Conservation (phyloP, 1,140 invertebrate genomes). For the Penaeus indicus region DNA sequence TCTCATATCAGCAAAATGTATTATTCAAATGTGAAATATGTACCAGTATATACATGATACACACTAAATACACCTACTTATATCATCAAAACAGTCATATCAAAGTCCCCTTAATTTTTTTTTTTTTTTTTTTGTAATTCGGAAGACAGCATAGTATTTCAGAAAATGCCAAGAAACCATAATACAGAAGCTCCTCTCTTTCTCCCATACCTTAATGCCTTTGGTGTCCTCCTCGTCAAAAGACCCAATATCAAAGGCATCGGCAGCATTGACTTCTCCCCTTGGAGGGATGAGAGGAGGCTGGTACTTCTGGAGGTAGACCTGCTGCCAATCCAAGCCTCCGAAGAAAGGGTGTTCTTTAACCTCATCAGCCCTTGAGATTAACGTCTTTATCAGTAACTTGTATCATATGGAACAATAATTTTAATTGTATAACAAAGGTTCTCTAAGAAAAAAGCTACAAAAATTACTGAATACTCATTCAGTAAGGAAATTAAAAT, state of each 20-base stretch:
- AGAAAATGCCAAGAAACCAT: background rate
- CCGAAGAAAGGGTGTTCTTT: conserved; percentile 98
- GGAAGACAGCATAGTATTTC: too few species aligned
- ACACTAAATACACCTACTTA: too few species aligned
- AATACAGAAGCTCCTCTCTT: background rate
- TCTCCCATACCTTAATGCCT: conserved; percentile 89
- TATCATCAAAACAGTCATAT: too few species aligned
- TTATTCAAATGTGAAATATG: too few species aligned
- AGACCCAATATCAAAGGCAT: conserved; percentile 99
- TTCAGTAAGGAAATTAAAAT: too few species aligned
- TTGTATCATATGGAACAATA: background rate
- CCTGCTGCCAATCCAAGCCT: conserved; percentile 98
- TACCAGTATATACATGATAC: too few species aligned
- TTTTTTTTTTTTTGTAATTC: too few species aligned
- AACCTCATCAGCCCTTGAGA: conserved; percentile 89
- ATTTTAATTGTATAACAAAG: too few species aligned
- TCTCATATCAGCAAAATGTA: too few species aligned
- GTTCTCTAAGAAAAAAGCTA: too few species aligned
- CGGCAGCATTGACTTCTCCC: conserved; percentile 99
- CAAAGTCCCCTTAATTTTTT: too few species aligned
- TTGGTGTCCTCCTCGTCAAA: conserved; percentile 99
- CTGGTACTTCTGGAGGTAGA: conserved; percentile 97
- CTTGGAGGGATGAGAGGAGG: conserved; percentile 97
- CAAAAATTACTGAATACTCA: too few species aligned
- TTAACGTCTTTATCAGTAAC: background rate